A percentile compares a stretch with the other conserved stretches of the same genome.
Conservation (phyloP, 2,797 vertebrate genomes). For the Fratercula arctica region DNA sequence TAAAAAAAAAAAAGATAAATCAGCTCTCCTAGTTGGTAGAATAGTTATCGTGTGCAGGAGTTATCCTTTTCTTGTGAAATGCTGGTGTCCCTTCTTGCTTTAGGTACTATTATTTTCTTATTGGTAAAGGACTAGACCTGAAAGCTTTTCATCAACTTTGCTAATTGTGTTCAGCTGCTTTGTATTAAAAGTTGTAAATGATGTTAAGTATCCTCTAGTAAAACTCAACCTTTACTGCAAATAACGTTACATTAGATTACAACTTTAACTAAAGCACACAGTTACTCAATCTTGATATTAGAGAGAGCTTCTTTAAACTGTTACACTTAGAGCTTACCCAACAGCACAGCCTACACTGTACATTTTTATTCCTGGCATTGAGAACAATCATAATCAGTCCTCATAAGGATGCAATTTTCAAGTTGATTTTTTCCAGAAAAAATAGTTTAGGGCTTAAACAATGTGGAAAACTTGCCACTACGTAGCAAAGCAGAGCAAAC, state of each 20-base stretch:
- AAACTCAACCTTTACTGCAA: not conserved
- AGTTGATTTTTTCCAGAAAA: not conserved
- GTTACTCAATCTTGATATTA: not conserved
- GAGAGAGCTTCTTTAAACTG: not conserved
- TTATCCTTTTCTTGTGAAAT: not conserved
- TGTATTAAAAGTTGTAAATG: not conserved
- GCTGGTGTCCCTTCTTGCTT: not conserved
- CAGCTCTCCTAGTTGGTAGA: not conserved
- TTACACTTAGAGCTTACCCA: not conserved
- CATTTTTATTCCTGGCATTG: not conserved
- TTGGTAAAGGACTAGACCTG: not conserved
- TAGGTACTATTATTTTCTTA: not conserved
- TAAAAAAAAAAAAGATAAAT: not conserved
- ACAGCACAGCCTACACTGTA: accelerated
- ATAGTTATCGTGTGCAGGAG: not conserved
- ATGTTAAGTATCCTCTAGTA: not conserved
- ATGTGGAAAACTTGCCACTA: not conserved
- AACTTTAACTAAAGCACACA: not conserved
- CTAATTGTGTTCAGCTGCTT: not conserved
- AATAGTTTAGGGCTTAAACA: not conserved
- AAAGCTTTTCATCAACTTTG: not conserved
- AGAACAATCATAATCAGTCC: not conserved
- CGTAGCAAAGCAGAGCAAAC: not conserved
- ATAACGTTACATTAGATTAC: not conserved
- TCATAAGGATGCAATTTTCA: not conserved